Percentiles rank a stretch among this genome's conserved stretches.
These are phyloP conservation scores for Agrilus mali DNA, from an alignment of 2,888 invertebrate species.

Conservation along the genomic window DNA sequence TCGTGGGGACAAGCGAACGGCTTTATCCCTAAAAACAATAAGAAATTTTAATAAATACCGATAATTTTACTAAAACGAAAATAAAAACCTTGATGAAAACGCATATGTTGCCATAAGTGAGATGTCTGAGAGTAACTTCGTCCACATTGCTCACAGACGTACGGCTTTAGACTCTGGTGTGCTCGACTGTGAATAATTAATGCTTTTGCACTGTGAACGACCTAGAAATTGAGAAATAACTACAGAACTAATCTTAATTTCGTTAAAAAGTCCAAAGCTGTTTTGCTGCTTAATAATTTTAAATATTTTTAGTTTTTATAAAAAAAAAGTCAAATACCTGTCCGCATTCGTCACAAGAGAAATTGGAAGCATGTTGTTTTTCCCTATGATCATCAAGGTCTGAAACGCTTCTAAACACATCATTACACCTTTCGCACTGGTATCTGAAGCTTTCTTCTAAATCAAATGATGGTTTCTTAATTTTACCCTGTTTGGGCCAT, in stretches of 20 bases:
- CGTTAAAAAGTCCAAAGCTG: no score
- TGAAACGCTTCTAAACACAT: conserved; percentile 24
- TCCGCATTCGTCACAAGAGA: conserved; percentile 33
- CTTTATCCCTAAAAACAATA: conserved; percentile 38
- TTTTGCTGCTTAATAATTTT: no score
- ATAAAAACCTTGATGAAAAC: conserved; percentile 45
- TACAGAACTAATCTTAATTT: not conserved
- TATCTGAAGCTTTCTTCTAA: conserved; percentile 28
- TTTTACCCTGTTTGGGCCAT: conserved; percentile 17
- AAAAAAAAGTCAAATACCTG: conserved; percentile 20
- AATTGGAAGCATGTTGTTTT: conserved; percentile 31
- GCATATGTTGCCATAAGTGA: conserved; percentile 51
- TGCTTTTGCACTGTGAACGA: conserved; percentile 32
- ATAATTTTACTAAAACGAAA: not conserved
- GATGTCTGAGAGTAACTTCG: conserved; percentile 49
- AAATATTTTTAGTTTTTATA: no score
- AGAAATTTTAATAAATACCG: not conserved
- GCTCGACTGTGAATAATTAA: conserved; percentile 32
- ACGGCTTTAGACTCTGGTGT: conserved; percentile 36
- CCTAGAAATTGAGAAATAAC: conserved; percentile 16
- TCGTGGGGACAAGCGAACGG: conserved; percentile 48
- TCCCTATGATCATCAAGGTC: conserved; percentile 29
- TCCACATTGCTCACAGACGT: conserved; percentile 49
- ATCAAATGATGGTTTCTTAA: conserved; percentile 15
- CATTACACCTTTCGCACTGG: conserved; percentile 32